Base-by-base conservation (phyloP, 2,113 vertebrate species). In the Chrysochloris asiatica region DNA sequence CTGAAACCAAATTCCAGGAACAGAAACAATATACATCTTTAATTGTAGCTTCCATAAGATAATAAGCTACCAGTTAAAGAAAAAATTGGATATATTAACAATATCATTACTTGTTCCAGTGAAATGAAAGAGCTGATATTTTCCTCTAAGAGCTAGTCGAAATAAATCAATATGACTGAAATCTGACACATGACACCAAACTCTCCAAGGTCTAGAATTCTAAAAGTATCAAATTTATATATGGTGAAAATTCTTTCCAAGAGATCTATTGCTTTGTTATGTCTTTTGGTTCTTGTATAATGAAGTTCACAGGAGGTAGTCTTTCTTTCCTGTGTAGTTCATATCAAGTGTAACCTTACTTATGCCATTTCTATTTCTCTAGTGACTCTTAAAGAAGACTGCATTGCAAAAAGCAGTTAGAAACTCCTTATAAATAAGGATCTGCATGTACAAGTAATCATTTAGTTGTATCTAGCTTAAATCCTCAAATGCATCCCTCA, bases 151-250 rank as follows among this genome's bases (percentile, higher is more conserved):
- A 91, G 47, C 41, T 41, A 86, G 71, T 91, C 45, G 82, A 67
- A 89, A 95, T 73, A 85, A 81, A 91, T 41, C 5, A 8, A 54
- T 26, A 48, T 21, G 56, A 73, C 79, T 93, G 61, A 93, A 82
- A 45, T 52, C 24, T 71, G 54, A 76, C 43, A 50, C 4, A 26
- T 2, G n/a, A 17, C 69, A 19, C 19, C 26, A 59, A 30, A 8
- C 47, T 78, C 36, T 82, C 48, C 38, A 54, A 86, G 47, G 14
- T 67, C 41, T 71, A 26, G 43, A 22, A 63, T 92, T 86, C 17
- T 22, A 71, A 21, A 80, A 63, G 41, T 71, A 92, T n/a, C 65
- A 93, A 76, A 92, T 72, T n/a, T 67, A 61, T 54, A 21, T 67
- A 30, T 48, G 47, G 17, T 87, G 88, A 78, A 38, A n/a, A 78